Conservation (phyloP, 2,797 vertebrate genomes). For the Channallabes apus region DNA sequence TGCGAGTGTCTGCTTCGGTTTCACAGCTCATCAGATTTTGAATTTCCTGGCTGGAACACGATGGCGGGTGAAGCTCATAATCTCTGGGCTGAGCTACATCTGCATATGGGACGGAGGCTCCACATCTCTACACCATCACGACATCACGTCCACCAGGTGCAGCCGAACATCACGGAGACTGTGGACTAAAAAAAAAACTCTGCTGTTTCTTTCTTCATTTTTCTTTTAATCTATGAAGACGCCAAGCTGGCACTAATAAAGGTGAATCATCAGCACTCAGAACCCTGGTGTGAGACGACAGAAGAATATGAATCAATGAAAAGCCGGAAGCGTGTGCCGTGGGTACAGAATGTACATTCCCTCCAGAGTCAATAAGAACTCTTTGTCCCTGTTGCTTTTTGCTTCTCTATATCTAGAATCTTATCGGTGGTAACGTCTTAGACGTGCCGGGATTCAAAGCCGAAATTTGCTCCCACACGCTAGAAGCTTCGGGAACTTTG, state of each 20-base stretch:
- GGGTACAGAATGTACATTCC: slow-evolving; percentile 21
- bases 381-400: not conserved
- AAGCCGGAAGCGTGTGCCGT: not conserved
- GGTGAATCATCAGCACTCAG: slow-evolving; percentile 15
- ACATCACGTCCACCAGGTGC: not conserved
- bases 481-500: not conserved
- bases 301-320: slow-evolving; percentile 14
- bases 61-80: slow-evolving; percentile 31
- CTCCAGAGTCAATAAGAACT: not conserved
- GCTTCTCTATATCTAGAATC: not conserved
- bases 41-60: slow-evolving; percentile 54
- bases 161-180: not conserved
- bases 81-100: not conserved
- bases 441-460: not conserved
- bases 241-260: not conserved
- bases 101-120: slow-evolving; percentile 5
- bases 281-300: slow-evolving; percentile 9
- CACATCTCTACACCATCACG: not conserved
- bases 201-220: not conserved
- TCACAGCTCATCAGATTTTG: slow-evolving; percentile 53
- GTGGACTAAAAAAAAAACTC: not conserved
- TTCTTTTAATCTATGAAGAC: not conserved
- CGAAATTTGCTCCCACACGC: not conserved
- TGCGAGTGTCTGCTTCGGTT: slow-evolving; percentile 50
- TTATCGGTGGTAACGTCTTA: not conserved